Base-by-base conservation (phyloP, 2,888 invertebrate species). In the Nymphalis c-album region DNA sequence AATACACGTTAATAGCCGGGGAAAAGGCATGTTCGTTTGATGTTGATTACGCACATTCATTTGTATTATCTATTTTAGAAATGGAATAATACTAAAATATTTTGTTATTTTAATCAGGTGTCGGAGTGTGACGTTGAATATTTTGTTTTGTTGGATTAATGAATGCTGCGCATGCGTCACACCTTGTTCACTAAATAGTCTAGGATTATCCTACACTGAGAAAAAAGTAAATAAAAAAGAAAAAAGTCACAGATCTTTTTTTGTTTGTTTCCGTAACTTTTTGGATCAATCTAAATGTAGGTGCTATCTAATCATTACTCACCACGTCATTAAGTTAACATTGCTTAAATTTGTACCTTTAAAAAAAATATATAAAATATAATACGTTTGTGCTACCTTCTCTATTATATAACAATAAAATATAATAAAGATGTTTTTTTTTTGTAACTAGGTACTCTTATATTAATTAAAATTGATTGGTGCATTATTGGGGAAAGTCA, bases 1-100 rank as follows among this genome's bases (percentile, higher is more conserved):
- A 86, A 85, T 84, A 81, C 84, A 84, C 80, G 85, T 82, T 88
- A 88, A 89, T 87, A 85, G 86, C 83, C 82, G 76, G 79, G 77
- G 78, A 83, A 85, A 83, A 57, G 40, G 75, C 82, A 80, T 77
- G 80, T 80, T 82, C 85, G 81, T 90, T 89, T 88, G 87, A 90
- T 85, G 85, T 87, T 85, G 85, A 88, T 89, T 88, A 84, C 78
- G 73, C 78, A 81, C 83, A 85, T 86, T 86, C 85, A 84, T 88
- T 85, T 77, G 76, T 81, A 78, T 79, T 80, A 80, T 81, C 81
- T 84, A 84, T 85, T 84, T 83, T 77, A 73, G 77, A 80, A 80
- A 71, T 67, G 68, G 70, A 78, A 83, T 81, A 80, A 77, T 80
- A 75, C 76, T 78, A 78, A 60, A 67, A 60, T 64, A 83, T 80